Evolutionary conservation across 2,113 vertebrate species (phyloP), one percentile per base, ranked within the genome.

Genomic region (Ptychochromis oligacanthus): DNA sequence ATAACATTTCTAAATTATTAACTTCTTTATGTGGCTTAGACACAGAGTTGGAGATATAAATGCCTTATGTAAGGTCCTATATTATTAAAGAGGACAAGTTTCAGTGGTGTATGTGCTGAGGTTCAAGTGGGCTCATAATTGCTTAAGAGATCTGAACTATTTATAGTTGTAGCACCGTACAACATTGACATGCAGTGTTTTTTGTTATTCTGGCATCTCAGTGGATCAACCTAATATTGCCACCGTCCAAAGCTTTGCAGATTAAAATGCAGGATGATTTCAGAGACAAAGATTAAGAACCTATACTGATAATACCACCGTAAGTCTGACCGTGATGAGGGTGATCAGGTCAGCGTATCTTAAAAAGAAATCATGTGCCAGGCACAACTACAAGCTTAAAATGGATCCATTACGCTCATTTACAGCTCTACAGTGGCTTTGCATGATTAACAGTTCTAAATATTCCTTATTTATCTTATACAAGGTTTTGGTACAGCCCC

Each of bases 41-140:
- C 90, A 94, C 92, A 93, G 91, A 83, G 86, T 91, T 89, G 80
- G 92, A 95, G 84, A 91, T 90, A 94, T 92, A 93, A 94, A 95
- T 93, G 90, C 75, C 93, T 96, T 94, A 95, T 88, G 81, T 95
- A 96, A 96, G 89, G 59, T 92, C 80, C 93, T 95, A 87, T 92
- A 94, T 94, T 94, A 95, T 96, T 95, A 91, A 95, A 93, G 77
- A 92, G 88, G 90, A 94, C 91, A 95, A 84, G 90, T 93, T 94
- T 93, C 90, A 93, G 79, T 87, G 81, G 87, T 92, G 91, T 93
- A 87, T 88, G 85, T 91, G 82, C 87, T 86, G 87, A 93, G 88
- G 88, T 93, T 90, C 87, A 92, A 93, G 86, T 93, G 89, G 93
- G 89, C 88, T 91, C 85, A 89, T 95, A 96, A 95, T 94, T 95